Evolutionary conservation across 2,888 invertebrate species (phyloP).

Genomic region (Colostygia pectinataria): DNA sequence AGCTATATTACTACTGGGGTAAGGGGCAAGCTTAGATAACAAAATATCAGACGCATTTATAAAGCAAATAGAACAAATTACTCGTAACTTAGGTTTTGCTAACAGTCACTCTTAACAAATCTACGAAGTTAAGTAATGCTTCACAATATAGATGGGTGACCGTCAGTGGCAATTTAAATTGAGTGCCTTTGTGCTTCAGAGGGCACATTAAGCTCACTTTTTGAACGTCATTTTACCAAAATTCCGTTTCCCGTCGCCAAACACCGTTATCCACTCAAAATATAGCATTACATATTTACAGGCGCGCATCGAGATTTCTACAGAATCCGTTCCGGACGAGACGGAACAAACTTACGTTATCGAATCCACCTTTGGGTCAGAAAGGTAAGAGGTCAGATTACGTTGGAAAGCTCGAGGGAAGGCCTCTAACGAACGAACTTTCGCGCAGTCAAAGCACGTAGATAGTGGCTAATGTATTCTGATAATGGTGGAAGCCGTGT

Average conservation of each 20-base stretch:
- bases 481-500: constrained; percentile 56
- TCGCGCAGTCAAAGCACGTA: constrained; percentile 61
- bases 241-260: background rate
- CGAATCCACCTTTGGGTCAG: constrained; percentile 37
- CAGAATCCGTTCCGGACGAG: constrained; percentile 11
- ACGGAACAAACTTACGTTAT: constrained; percentile 28
- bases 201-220: no score
- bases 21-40: no score
- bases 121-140: no score
- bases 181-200: no score
- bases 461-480: constrained; percentile 62
- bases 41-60: no score
- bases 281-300: constrained; percentile 13
- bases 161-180: no score
- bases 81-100: no score
- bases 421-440: constrained; percentile 54
- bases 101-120: no score
- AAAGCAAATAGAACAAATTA: no score
- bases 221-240: background rate
- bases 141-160: no score
- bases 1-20: no score
- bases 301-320: constrained; percentile 13
- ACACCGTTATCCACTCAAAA: constrained; percentile 4
- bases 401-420: constrained; percentile 49
- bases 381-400: constrained; percentile 45